A percentile compares a stretch with the other conserved stretches of the same genome.
phyloP scores from a whole-genome alignment of 2,888 invertebrate genomes.

The Caenorhabditis doughertyi region DNA sequence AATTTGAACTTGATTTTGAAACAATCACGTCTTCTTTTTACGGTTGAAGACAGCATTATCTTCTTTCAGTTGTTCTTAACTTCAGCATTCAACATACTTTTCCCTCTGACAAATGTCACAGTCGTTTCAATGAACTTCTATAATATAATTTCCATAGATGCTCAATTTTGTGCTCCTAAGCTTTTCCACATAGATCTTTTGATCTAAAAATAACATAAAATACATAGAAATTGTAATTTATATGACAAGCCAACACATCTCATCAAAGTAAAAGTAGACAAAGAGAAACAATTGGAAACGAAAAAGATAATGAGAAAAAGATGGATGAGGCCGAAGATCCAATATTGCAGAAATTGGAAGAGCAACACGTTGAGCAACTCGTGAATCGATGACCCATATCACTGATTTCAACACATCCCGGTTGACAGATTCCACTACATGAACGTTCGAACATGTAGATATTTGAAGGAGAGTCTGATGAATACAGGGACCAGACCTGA shows the following conservation, averaged over 20 bases:
- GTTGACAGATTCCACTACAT: constrained; percentile 66
- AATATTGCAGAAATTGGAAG: constrained; percentile 64
- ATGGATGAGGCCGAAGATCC: constrained; percentile 5
- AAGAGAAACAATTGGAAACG: not conserved
- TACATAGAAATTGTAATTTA: not conserved
- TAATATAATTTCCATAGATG: no score
- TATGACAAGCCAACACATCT: not conserved
- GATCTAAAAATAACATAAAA: no score
- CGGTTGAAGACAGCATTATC: no score
- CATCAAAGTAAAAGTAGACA: not conserved
- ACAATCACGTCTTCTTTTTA: no score
- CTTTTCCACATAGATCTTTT: no score
- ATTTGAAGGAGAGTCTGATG: constrained; percentile 57
- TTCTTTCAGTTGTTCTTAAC: no score
- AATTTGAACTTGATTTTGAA: no score
- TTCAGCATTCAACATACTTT: no score
- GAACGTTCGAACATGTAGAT: constrained; percentile 72
- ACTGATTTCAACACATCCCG: constrained; percentile 72
- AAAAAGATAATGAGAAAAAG: constrained; percentile 28
- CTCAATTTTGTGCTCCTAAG: no score
- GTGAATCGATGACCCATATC: constrained; percentile 75
- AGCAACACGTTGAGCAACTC: constrained; percentile 68
- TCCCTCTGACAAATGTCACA: no score
- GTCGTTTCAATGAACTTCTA: no score
- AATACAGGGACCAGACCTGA: constrained; percentile 73